Evolutionary conservation across 2,888 invertebrate genomes (phyloP).

Genomic region (Criorhina ranunculi): DNA sequence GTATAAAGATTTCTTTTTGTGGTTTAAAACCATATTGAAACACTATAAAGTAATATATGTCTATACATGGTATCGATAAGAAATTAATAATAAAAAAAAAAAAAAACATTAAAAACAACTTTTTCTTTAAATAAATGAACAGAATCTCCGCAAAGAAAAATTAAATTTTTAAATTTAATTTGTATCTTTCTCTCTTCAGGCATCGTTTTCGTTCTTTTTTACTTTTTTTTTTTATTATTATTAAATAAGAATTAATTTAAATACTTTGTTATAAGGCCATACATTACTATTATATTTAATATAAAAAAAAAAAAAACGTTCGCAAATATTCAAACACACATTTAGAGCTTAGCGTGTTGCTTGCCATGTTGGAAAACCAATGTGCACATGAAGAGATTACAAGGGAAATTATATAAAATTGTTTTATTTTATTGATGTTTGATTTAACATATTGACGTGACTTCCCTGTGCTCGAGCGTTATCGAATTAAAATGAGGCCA

Average conservation of each 20-base stretch:
- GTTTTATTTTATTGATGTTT: constrained; percentile 30
- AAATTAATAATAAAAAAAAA: constrained; percentile 52
- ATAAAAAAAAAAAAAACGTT: constrained; percentile 34
- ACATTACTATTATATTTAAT: constrained; percentile 71
- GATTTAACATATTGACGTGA: constrained; percentile 45
- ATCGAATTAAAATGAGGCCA: constrained; percentile 25
- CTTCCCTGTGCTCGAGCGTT: not conserved
- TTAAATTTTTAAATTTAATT: constrained; percentile 47
- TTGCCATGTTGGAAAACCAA: constrained; percentile 39
- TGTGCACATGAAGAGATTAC: constrained; percentile 58
- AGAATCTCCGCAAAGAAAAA: constrained; percentile 52
- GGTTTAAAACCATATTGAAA: constrained; percentile 75
- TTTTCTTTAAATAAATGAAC: constrained; percentile 30
- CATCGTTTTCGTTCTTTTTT: constrained; percentile 32
- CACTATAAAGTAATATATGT: constrained; percentile 70
- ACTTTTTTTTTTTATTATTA: constrained; percentile 36
- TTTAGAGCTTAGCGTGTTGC: constrained; percentile 45
- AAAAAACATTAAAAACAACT: constrained; percentile 47
- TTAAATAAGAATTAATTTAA: constrained; percentile 75
- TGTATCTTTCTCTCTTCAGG: constrained; percentile 37
- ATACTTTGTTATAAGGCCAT: constrained; percentile 77
- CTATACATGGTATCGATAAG: constrained; percentile 68
- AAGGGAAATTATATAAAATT: constrained; percentile 40
- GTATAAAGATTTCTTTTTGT: constrained; percentile 62
- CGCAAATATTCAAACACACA: constrained; percentile 50